phyloP scores from a whole-genome alignment of 2,888 invertebrate species.

The Melieria picta region DNA sequence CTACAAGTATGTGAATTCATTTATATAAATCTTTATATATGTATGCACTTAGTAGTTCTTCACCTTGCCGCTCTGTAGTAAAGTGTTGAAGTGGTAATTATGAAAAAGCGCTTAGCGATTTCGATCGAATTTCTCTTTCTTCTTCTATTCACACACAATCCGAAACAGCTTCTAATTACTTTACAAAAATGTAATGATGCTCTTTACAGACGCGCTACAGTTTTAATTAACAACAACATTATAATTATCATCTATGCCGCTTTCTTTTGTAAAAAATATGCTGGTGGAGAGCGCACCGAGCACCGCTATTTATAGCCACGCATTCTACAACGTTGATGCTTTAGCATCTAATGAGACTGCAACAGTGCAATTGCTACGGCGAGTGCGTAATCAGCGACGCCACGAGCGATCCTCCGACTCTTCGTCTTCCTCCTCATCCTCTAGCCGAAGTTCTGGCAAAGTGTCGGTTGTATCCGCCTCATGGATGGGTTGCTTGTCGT shows the following conservation, averaged over 20 bases:
- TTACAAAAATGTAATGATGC: not conserved
- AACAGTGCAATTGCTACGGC: no score
- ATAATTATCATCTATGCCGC: not conserved
- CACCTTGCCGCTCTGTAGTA: not conserved
- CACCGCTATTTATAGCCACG: no score
- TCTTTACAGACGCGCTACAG: not conserved
- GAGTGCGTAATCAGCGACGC: constrained; percentile 77
- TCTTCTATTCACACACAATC: not conserved
- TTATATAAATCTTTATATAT: constrained; percentile 7
- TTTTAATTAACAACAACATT: constrained; percentile 4
- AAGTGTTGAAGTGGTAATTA: not conserved
- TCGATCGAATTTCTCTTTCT: not conserved
- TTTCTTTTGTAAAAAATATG: no score
- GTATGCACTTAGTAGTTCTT: not conserved
- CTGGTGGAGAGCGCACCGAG: no score
- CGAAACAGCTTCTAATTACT: not conserved
- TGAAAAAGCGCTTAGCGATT: not conserved
- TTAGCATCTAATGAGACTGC: no score
- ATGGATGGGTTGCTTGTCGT: constrained; percentile 49
- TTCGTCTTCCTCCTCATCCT: constrained; percentile 88
- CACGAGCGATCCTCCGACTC: constrained; percentile 87
- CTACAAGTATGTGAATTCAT: constrained; percentile 6
- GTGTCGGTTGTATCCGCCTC: constrained; percentile 56
- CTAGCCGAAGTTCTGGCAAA: constrained; percentile 76
- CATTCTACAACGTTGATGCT: no score